These are phyloP conservation scores for Harmothoe impar DNA, from an alignment of 2,888 invertebrate genomes.

Conservation along the genomic window DNA sequence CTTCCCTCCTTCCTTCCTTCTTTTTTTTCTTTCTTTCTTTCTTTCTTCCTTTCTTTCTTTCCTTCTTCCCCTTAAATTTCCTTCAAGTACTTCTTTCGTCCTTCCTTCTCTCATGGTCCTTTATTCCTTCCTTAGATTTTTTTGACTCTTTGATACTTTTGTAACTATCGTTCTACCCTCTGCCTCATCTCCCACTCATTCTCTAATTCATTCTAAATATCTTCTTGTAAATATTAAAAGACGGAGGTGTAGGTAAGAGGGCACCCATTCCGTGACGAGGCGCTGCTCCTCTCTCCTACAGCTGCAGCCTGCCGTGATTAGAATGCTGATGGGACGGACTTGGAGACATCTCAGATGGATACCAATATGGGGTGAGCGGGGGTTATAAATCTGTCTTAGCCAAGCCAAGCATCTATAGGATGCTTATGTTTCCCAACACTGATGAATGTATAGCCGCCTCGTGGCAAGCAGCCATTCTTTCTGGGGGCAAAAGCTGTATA, in stretches of 20 bases:
- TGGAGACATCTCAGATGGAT: slow-evolving; percentile 5
- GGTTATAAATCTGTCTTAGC: neutral
- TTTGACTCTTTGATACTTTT: too few species aligned
- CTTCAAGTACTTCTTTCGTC: too few species aligned
- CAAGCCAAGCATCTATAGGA: neutral
- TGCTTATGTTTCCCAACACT: neutral
- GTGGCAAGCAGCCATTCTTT: neutral
- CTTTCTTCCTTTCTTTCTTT: too few species aligned
- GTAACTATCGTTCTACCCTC: too few species aligned
- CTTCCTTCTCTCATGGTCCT: too few species aligned
- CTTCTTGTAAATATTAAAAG: neutral
- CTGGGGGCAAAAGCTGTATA: neutral
- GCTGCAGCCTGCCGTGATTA: neutral
- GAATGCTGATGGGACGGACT: neutral
- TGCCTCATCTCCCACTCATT: too few species aligned
- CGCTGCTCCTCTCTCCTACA: neutral
- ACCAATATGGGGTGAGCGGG: neutral
- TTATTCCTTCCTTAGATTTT: too few species aligned
- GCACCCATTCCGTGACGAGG: neutral
- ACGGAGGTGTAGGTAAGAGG: neutral
- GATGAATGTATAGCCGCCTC: neutral
- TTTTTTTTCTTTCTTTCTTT: too few species aligned
- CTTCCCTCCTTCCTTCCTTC: too few species aligned
- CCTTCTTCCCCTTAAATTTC: too few species aligned
- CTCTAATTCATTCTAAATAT: too few species aligned